Conservation (phyloP, 2,113 vertebrate species). For the Hyperopisus bebe region DNA sequence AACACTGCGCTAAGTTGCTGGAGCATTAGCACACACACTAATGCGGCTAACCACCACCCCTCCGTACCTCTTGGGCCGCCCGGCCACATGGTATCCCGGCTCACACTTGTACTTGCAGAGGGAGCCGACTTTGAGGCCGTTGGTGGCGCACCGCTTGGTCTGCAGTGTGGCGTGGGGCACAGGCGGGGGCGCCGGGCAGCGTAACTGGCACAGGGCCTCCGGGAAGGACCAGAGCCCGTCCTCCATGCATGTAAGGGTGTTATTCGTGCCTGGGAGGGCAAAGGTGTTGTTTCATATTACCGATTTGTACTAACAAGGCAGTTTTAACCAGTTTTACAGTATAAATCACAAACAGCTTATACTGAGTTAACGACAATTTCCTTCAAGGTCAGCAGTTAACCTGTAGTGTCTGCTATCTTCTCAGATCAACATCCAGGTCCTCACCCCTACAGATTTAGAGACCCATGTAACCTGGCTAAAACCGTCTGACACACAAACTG, state of each 20-base stretch:
- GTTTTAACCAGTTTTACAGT: background rate
- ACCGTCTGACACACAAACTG: background rate
- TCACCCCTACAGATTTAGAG: background rate
- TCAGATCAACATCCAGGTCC: background rate
- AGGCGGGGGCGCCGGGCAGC: conserved; percentile 78
- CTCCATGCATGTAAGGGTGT: conserved; percentile 82
- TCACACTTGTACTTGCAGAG: conserved; percentile 98
- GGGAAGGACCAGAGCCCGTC: conserved; percentile 98
- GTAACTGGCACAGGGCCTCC: conserved; percentile 87
- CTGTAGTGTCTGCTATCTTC: background rate
- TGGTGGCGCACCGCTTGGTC: conserved; percentile 77
- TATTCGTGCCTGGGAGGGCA: conserved; percentile 73
- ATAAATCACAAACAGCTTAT: background rate
- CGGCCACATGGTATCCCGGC: conserved; percentile 85
- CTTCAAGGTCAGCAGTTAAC: background rate
- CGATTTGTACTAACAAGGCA: background rate
- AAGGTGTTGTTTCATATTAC: background rate
- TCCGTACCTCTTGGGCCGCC: conserved; percentile 77
- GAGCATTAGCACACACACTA: background rate
- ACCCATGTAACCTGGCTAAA: background rate
- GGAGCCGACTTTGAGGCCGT: conserved; percentile 87
- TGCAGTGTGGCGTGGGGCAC: conserved; percentile 83
- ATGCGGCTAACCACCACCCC: background rate
- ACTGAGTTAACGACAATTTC: background rate
- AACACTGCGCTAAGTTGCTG: background rate